These are phyloP conservation scores for Acanthaster planci DNA, from an alignment of 35 echinoderm and acorn worm genomes.

Conservation along the genomic window DNA sequence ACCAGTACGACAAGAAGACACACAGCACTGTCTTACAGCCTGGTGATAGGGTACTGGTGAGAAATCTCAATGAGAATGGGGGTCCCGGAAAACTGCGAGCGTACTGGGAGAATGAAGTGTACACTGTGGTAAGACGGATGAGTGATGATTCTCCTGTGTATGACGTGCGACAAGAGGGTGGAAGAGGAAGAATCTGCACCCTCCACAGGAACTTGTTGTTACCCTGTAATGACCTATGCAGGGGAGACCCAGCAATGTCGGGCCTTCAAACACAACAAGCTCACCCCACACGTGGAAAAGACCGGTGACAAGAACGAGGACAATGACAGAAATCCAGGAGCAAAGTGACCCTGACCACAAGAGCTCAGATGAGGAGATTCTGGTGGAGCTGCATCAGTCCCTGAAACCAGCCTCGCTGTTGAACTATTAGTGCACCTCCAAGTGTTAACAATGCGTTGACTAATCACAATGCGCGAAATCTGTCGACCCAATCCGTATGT, in stretches of 20 bases:
- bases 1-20: constrained; percentile 45
- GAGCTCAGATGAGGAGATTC: too few species aligned
- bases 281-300: too few species aligned
- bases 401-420: too few species aligned
- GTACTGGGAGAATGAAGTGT: constrained; percentile 27
- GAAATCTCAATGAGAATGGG: background rate
- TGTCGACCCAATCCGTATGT: too few species aligned
- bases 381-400: too few species aligned
- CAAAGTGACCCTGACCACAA: too few species aligned
- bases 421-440: too few species aligned
- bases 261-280: too few species aligned
- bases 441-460: too few species aligned
- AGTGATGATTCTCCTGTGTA: background rate
- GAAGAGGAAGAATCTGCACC: background rate
- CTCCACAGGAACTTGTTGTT: constrained; percentile 8
- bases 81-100: constrained; percentile 45
- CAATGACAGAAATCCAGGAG: too few species aligned
- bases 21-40: background rate
- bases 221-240: background rate
- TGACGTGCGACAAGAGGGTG: constrained; percentile 6
- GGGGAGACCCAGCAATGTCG: background rate
- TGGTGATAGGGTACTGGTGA: constrained; percentile 49
- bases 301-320: too few species aligned
- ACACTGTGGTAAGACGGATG: constrained; percentile 1
- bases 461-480: too few species aligned